Base-by-base conservation (phyloP, 92 coral and sea anemone species). In the Paragorgia papillata region DNA sequence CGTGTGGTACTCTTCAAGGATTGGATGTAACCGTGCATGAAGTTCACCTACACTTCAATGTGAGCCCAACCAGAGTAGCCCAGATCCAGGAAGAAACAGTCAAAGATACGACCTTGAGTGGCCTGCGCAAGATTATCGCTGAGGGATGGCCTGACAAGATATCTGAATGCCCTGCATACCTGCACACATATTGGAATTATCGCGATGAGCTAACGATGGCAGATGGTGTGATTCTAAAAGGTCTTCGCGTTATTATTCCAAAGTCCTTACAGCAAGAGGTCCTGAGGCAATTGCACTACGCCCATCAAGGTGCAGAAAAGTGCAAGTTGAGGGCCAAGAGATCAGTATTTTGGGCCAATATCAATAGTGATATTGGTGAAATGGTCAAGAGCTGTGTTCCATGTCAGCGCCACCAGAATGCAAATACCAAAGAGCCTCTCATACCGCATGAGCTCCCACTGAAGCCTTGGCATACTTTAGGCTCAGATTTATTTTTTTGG, bases 361-460 rank as follows among this genome's bases (percentile, higher is more conserved):
- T 86, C 34, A 86, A 81, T 22, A 3, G 10, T 14, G 90, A 86
- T 26, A 80, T 85, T 48, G 85, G 80, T 0, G 62, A 80, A 9
- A 30, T 74, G 70, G 81, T 75, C 9, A 86, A 80, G 56, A 51
- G 82, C 50, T 88, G 85, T 33, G 83, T 83, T 13, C 79, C 88
- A 13, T 87, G 88, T 51, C 91, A 84, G n/a, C 86, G 69, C 59
- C 61, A 88, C 58, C 89, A 85, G 67, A 80, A 51, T 35, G 66
- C 77, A 83, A 85, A 88, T 64, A 62, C 65, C 19, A 88, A 88
- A 61, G 87, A 77, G 59, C 92, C 89, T 12, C 82, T 85, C 55
- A 44, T 62, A 57, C 87, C 87, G 0, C 89, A 81, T 53, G 85
- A 77, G 37, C 32, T 82, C 28, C 91, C 83, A 17, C 85, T 44